Percentiles rank a stretch among this genome's conserved stretches.
Conservation (phyloP, 2,888 invertebrate species). For the Hypomecis atomaria region DNA sequence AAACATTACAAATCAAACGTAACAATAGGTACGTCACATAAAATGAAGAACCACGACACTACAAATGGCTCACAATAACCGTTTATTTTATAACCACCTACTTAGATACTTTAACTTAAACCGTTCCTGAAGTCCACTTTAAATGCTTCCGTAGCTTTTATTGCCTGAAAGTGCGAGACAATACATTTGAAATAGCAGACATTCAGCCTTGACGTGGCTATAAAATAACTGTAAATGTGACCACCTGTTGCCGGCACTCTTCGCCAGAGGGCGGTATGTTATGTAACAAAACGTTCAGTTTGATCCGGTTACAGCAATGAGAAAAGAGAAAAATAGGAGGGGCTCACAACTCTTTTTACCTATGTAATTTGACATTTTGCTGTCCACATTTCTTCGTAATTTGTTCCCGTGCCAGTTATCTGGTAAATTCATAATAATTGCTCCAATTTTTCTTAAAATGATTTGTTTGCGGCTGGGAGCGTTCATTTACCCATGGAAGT, state of each 20-base stretch:
- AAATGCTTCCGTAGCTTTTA: conserved; percentile 16
- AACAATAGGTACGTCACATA: no score
- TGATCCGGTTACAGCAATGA: conserved; percentile 46
- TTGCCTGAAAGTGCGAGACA: conserved; percentile 22
- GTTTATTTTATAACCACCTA: not conserved
- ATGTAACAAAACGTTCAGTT: conserved; percentile 60
- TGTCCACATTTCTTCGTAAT: not conserved
- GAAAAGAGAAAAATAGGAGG: no score
- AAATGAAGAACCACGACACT: not conserved
- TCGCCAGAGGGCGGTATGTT: conserved; percentile 47
- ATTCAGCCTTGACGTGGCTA: conserved; percentile 45
- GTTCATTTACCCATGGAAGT: no score
- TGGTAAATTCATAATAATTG: no score
- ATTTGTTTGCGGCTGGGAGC: no score
- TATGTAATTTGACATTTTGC: not conserved
- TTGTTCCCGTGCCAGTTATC: no score
- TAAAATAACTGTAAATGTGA: conserved; percentile 67
- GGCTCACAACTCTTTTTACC: no score
- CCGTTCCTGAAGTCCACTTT: conserved; percentile 6
- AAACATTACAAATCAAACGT: no score
- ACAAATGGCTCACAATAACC: not conserved
- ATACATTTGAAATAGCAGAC: conserved; percentile 39
- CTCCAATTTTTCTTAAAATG: no score
- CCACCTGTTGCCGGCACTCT: conserved; percentile 67
- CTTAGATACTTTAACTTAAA: not conserved